Evolutionary conservation across 2,797 vertebrate genomes (phyloP).

Genomic region (Halcyon badia): DNA sequence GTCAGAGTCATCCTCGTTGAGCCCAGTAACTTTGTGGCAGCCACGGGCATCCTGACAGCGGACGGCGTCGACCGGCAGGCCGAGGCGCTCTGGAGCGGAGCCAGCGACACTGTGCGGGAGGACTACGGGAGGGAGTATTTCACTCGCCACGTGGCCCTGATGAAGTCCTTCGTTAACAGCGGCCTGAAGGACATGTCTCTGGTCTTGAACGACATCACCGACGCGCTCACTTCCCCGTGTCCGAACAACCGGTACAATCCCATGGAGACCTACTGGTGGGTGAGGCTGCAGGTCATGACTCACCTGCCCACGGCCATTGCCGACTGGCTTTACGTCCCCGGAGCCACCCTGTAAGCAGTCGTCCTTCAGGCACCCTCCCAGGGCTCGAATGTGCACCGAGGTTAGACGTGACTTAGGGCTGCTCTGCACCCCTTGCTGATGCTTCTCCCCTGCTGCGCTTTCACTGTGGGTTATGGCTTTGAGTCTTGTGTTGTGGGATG

Average conservation of each 20-base stretch:
- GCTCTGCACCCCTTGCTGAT: background rate
- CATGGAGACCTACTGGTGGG: conserved; percentile 87
- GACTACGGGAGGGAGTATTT: conserved; percentile 88
- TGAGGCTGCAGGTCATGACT: conserved; percentile 86
- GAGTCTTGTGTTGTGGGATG: background rate
- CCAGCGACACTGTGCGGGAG: conserved; percentile 74
- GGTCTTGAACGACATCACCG: conserved; percentile 83
- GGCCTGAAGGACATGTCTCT: conserved; percentile 81
- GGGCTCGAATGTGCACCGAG: accelerated
- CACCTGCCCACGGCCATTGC: conserved; percentile 87
- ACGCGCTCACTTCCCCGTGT: conserved; percentile 81
- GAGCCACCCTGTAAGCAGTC: background rate
- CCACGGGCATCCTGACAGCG: conserved; percentile 85
- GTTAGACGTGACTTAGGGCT: background rate
- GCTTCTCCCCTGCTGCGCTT: background rate
- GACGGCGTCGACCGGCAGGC: conserved; percentile 79
- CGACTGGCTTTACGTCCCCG: conserved; percentile 83
- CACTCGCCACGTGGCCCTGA: conserved; percentile 74
- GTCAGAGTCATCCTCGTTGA: conserved; percentile 88
- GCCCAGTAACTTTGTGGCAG: conserved; percentile 88
- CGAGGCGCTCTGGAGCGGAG: conserved; percentile 84
- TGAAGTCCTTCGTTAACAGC: conserved; percentile 85
- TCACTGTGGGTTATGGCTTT: background rate
- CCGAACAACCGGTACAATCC: conserved; percentile 87
- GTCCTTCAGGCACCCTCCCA: background rate